Evolutionary conservation across 2,113 vertebrate genomes (phyloP).

Genomic region (Capreolus pygargus): DNA sequence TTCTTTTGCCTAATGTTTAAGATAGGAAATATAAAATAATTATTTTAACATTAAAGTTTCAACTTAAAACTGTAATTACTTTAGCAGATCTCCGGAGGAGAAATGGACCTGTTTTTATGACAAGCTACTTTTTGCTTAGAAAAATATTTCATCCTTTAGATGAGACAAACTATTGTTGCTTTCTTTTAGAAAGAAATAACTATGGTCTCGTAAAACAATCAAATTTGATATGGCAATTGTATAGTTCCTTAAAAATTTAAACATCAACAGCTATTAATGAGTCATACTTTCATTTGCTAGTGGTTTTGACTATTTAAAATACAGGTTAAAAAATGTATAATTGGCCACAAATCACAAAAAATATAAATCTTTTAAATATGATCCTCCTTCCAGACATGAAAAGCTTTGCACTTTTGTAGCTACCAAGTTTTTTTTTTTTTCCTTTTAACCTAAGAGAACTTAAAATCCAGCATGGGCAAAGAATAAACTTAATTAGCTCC

Average conservation of each 20-base stretch:
- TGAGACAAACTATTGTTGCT: neutral
- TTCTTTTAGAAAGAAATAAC: constrained; percentile 6
- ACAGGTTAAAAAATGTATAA: neutral
- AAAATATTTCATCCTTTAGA: constrained; percentile 25
- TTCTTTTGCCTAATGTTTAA: constrained; percentile 4
- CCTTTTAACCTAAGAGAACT: neutral
- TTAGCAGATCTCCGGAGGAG: neutral
- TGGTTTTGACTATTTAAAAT: constrained; percentile 12
- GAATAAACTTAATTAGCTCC: neutral
- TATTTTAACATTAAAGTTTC: constrained; percentile 10
- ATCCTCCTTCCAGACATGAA: neutral
- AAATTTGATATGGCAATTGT: neutral
- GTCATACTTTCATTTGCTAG: neutral
- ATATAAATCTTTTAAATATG: constrained; percentile 1
- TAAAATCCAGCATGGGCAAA: constrained; percentile 13
- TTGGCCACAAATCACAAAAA: neutral
- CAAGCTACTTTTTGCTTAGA: neutral
- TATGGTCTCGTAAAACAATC: neutral
- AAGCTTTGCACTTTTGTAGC: neutral
- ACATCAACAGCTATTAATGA: neutral
- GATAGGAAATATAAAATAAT: neutral
- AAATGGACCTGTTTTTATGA: constrained; percentile 11
- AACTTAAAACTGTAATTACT: neutral
- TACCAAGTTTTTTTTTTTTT: neutral
- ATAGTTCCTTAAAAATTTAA: constrained; percentile 29